Percentiles rank a stretch among this genome's conserved stretches.
phyloP scores from a whole-genome alignment of 2,888 invertebrate genomes.

The Dicyrtomina minuta region DNA sequence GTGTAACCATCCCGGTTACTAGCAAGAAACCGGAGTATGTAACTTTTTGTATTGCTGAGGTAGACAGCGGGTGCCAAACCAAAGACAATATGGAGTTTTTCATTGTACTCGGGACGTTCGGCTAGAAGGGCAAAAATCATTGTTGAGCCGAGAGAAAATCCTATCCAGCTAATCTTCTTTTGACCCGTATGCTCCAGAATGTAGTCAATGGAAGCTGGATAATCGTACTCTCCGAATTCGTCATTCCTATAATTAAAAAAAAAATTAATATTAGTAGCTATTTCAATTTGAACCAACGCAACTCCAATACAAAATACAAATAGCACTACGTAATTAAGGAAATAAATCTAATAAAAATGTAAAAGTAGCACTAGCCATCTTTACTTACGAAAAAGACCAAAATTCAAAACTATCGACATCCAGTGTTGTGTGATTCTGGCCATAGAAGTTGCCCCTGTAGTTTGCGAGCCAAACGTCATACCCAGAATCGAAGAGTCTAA shows the following conservation, averaged over 20 bases:
- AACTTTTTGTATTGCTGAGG: background rate
- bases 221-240: background rate
- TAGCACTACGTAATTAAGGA: too few species aligned
- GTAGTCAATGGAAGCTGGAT: background rate
- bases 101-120: background rate
- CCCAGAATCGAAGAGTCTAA: background rate
- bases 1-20: too few species aligned
- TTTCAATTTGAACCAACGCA: too few species aligned
- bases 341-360: too few species aligned
- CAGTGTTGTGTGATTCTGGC: too few species aligned
- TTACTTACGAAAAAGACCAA: too few species aligned
- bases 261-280: too few species aligned
- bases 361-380: too few species aligned
- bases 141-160: background rate
- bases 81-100: background rate
- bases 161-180: background rate
- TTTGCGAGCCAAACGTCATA: constrained; percentile 5
- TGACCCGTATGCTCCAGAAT: background rate
- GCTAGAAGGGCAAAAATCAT: background rate
- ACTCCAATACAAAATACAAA: too few species aligned
- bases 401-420: too few species aligned
- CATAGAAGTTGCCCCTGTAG: too few species aligned
- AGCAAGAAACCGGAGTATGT: too few species aligned
- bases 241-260: background rate
- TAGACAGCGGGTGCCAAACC: background rate